Evolutionary conservation across 1,140 invertebrate species (phyloP), one percentile per base, ranked within the genome.

Genomic region (Rhyacophila brunnea): DNA sequence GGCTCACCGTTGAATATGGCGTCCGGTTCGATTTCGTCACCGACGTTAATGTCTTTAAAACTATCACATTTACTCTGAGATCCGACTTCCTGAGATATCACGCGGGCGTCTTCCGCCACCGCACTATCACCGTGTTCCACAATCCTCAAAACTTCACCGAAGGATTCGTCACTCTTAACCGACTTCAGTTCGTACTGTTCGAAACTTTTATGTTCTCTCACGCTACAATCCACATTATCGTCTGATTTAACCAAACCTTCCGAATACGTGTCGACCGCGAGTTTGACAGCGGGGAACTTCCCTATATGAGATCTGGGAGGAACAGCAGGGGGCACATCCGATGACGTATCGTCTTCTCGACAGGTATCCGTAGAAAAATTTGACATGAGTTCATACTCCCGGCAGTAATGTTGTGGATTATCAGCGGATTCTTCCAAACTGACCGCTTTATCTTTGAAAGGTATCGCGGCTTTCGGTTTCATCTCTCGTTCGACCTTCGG

Each of bases 321-420:
- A 0, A 78, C 74, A 5, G 74, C 72, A 2, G 75, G 75, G n/a
- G 75, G 75, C 7, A 67, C 60, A 7, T 57, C 52, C 5, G 18
- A 40, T 1, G 15, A 14, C 2, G 19, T 6, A 14, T 40, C 34
- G 19, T 40, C 36, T 7, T 19, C 13, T 17, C 13, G 44, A 34
- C 5, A 68, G 28, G 71, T 66, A 53, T 67, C 68, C 35, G 71
- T 74, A 62, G 67, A 71, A 48, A 78, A 78, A 63, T 78, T 68
- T 1, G 71, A 66, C 74, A 78, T 75, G 15, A 78, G 66, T 53
- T 78, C 74, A 62, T 78, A 77, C 62, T 78, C 76, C 23, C 67
- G 68, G 50, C 74, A 78, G 28, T 72, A 52, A 14, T 40, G 38
- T 11, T 56, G 56, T 0, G 57, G 19, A 14, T 45, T 50, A 28